Evolutionary conservation across 1,140 invertebrate genomes (phyloP).

Genomic region (Diuraphis noxia): DNA sequence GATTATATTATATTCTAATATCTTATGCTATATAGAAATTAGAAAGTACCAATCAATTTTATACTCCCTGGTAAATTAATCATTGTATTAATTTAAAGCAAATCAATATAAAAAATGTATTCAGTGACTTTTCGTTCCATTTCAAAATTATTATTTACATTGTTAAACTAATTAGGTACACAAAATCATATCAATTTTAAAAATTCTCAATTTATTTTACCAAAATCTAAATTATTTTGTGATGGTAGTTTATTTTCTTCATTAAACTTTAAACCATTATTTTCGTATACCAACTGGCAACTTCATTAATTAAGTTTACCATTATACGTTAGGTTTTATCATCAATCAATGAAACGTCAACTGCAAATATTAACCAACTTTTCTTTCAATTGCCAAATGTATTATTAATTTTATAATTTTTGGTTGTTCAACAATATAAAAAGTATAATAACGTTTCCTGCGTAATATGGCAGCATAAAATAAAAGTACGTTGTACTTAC

Average conservation of each 20-base stretch:
- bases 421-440: not conserved
- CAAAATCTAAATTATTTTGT: not conserved
- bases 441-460: not conserved
- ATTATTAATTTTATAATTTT: constrained; percentile 14
- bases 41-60: not conserved
- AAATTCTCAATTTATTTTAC: not conserved
- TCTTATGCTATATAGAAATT: no score
- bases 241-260: constrained; percentile 27
- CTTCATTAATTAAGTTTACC: constrained; percentile 38
- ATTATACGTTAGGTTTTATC: constrained; percentile 15
- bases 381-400: constrained; percentile 14
- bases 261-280: constrained; percentile 37
- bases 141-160: not conserved
- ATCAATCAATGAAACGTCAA: constrained; percentile 45
- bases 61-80: not conserved
- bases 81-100: not conserved
- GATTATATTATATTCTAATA: not conserved
- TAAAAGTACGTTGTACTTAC: not conserved
- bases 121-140: not conserved
- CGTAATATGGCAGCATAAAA: not conserved
- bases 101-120: not conserved
- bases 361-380: constrained; percentile 31
- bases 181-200: not conserved
- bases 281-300: constrained; percentile 20
- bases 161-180: not conserved